Evolutionary conservation across 2,888 invertebrate species (phyloP).

Genomic region (Diloba caeruleocephala): DNA sequence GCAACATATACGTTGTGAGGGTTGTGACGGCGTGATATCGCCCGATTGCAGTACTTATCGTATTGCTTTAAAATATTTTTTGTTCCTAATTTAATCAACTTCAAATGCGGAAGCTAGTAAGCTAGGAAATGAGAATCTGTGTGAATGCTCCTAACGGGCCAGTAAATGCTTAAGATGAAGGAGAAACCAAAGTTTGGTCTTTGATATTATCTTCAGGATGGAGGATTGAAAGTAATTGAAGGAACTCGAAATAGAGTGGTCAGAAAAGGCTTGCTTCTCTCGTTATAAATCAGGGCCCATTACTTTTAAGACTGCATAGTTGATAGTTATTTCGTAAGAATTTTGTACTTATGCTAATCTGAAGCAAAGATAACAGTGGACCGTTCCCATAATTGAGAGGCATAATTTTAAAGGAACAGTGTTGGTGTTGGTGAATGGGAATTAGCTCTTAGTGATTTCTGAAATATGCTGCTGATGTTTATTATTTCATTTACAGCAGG

Average conservation of each 20-base stretch:
- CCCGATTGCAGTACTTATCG: no score
- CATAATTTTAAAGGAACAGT: constrained; percentile 6
- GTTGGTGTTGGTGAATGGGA: constrained; percentile 15
- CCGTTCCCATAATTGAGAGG: constrained; percentile 9
- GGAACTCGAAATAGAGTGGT: constrained; percentile 1
- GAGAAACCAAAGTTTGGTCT: constrained; percentile 1
- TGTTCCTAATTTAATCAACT: no score
- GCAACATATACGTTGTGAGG: no score
- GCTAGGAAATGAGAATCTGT: neutral
- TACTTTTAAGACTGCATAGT: constrained; percentile 17
- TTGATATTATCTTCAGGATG: constrained; percentile 15
- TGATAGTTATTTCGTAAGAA: constrained; percentile 32
- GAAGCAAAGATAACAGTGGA: constrained; percentile 6
- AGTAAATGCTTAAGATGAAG: neutral
- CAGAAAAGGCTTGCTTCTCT: constrained; percentile 2
- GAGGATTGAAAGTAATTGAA: constrained; percentile 2
- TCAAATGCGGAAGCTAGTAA: no score
- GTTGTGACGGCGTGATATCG: no score
- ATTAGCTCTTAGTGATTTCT: neutral
- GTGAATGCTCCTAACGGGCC: neutral
- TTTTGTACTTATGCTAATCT: constrained; percentile 33
- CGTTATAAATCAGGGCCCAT: constrained; percentile 5
- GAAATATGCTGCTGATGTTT: neutral
- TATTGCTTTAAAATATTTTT: no score
- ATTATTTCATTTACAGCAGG: constrained; percentile 7